Evolutionary conservation across 2,797 vertebrate species (phyloP).

Genomic region (Cossypha niveicapilla): DNA sequence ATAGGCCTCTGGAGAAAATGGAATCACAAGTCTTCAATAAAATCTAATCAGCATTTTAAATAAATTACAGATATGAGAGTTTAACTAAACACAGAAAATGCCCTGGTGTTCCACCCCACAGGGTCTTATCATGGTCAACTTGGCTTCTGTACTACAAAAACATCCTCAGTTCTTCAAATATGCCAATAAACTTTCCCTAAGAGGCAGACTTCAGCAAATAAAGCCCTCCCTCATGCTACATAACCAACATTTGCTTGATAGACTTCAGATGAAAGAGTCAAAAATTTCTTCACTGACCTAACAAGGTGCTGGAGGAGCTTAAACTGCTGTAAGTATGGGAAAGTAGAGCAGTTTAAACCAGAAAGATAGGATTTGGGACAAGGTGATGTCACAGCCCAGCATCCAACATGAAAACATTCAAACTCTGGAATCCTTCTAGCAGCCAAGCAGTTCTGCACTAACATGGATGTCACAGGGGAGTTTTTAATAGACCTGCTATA

Average conservation of each 20-base stretch:
- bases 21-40: slow-evolving; percentile 11
- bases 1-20: not conserved
- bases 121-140: not conserved
- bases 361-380: not conserved
- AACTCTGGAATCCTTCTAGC: not conserved
- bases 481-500: not conserved
- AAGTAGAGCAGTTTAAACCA: not conserved
- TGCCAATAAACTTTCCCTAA: not conserved
- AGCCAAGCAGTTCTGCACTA: not conserved
- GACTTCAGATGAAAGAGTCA: not conserved
- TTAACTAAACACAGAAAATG: slow-evolving; percentile 58
- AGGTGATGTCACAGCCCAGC: not conserved
- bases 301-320: not conserved
- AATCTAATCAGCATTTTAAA: slow-evolving; percentile 35
- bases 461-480: not conserved
- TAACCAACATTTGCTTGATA: not conserved
- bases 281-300: not conserved
- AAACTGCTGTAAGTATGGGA: not conserved
- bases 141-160: slow-evolving; percentile 47
- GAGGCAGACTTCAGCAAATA: not conserved
- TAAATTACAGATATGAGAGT: slow-evolving; percentile 5
- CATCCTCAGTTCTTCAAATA: slow-evolving; percentile 43
- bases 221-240: not conserved
- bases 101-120: not conserved
- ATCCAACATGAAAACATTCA: not conserved